Base-by-base conservation (phyloP, 1,140 invertebrate genomes). In the Ceratina australensis region DNA sequence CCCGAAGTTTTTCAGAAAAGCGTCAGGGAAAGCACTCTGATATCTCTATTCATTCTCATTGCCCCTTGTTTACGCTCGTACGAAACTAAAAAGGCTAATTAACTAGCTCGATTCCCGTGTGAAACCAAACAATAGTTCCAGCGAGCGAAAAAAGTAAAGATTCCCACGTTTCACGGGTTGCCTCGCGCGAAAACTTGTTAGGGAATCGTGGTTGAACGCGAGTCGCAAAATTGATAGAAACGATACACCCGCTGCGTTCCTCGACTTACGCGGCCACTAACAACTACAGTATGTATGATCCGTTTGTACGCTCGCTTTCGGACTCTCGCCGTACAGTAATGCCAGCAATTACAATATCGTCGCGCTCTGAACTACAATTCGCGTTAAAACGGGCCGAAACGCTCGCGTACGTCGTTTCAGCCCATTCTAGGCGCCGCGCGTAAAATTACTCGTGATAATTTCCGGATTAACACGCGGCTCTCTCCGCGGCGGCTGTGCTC, bases 371-470 rank as follows among this genome's bases (percentile, higher is more conserved):
- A 42, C 33, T 42, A 24, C 60, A 15, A 76, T 60, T 50, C 47
- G 0, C 24, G 20, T 18, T 33, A 42, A 50, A 50, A 42, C 16
- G 74, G 28, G 52, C 56, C 10, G 74, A 61, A 76, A 69, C 56
- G 16, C 42, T 5, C 1, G 24, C n/a, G 3, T 22, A 16, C 15
- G 13, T 18, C 4, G 49, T 42, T 74, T 64, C 54, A 47, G 16
- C 16, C 33, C 49, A 42, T 56, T 73, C 50, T 49, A 15, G 72
- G 42, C 47, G 47, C 33, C 33, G 67, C 66, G 61, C 26, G 47
- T 71, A 77, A 77, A 77, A 77, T 77, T 77, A 77, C 66, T 49
- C 74, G 66, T 33, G 66, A 77, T 71, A 77, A 77, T 71, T 71
- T 77, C 74, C 67, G 57, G 66, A 71, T 77, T 77, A 77, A 77